Evolutionary conservation across 2,797 vertebrate species (phyloP), one percentile per base, ranked within the genome.

Genomic region (Lophius americanus): DNA sequence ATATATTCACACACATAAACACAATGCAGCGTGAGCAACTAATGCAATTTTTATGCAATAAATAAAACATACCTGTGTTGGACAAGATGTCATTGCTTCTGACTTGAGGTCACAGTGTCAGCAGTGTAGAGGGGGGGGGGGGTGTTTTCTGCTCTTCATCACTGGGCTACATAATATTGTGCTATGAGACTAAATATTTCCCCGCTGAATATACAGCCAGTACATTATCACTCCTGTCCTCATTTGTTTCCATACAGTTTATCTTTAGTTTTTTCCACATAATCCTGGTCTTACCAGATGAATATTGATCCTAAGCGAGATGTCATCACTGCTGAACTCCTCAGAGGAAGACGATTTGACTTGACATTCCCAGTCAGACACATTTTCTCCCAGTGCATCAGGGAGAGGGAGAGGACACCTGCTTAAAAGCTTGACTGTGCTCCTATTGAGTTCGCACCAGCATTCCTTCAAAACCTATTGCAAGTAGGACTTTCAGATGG

Each of bases 11-110:
- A 47, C 64, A 75, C 60, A 46, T 55, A 77, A 59, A 65, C 63
- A 70, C 39, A 36, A 62, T 56, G 39, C 58, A 59, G 59, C 50
- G 67, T 48, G 43, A 75, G 57, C 43, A 55, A 69, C 57, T 78
- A 59, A 83, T 87, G 78, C 66, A 84, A 78, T 80, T 78, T 85
- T 86, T 87, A 88, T 84, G 84, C 52, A 79, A 81, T 85, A 73
- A 86, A 89, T 85, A 84, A 83, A 88, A 83, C 82, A 86, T 82
- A 65, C 46, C 39, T 0, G 37, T 55, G 69, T 90, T 75, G 70
- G 79, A 81, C 70, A 72, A 60, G 79, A 81, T 85, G 76, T 86
- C 82, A 82, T 77, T 82, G 78, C 67, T 64, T 42, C 74, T 80
- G 87, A 87, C 84, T 75, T 38, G 72, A 78, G 81, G 84, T 81